Base-by-base conservation (phyloP, 2,797 vertebrate genomes). In the Darevskia mixta region DNA sequence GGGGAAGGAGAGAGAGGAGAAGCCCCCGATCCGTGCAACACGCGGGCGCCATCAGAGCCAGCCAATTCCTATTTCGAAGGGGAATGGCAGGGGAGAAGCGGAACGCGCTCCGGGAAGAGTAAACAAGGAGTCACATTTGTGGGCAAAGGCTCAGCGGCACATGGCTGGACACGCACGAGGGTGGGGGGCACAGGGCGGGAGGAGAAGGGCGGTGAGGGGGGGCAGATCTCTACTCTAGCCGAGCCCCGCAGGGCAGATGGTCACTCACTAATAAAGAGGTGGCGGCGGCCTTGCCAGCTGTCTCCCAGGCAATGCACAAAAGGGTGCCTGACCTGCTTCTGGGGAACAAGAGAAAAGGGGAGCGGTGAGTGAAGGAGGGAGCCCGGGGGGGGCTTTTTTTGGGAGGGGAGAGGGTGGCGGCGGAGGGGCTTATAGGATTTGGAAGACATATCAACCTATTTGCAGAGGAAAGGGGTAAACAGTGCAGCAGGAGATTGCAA, bases 241-340 rank as follows among this genome's bases (percentile, higher is more conserved):
- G 80, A 89, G 82, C 49, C 66, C 89, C 90, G 4, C 32, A 92
- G 90, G 91, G 88, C 92, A 95, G 95, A 96, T 92, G 89, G 94
- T 96, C 97, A 99, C 98, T 99, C 98, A 99, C 98, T 99, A 98
- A 99, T 98, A 97, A 98, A 99, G 96, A 99, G 98, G 93, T 99
- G 98, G 90, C 97, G 97, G 96, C 98, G 98, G 87, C 98, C 99
- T 98, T 99, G 99, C 98, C 98, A 99, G 96, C 98, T 99, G 96
- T 99, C 98, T 96, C 98, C 97, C 87, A 99, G 98, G 95, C 98
- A 96, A 75, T 99, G 98, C 94, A 99, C 96, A 95, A 99, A 99
- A 79, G 98, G 98, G 96, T 99, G 99, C 90, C 80, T 97, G 90
- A 99, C 96, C 96, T 98, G 98, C 96, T 97, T 97, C 98, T 99